Evolutionary conservation across 2,888 invertebrate species (phyloP), one percentile per base, ranked within the genome.

Genomic region (Calliphora vomitoria): DNA sequence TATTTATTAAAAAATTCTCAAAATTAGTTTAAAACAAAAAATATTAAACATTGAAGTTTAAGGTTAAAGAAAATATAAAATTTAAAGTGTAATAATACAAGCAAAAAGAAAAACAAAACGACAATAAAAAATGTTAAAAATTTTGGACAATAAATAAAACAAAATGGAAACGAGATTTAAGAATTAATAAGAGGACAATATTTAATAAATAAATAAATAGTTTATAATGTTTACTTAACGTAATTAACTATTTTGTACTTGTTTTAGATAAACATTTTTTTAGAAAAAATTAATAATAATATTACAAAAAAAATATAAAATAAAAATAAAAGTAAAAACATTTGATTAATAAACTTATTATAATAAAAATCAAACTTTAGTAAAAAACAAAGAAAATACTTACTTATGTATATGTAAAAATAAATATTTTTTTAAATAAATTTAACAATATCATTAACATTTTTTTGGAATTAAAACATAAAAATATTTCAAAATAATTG

Each of bases 221-320:
- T 87, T 72, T 72, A 50, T 80, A 86, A 86, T 50, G 60, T 86
- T 83, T 64, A 86, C 69, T 25, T 69, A 62, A 74, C 47, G 71
- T 82, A 75, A 71, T 69, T 47, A 74, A 85, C 85, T 85, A 87
- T 87, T 87, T 87, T 87, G 82, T 87, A 87, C 87, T 87, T 85
- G 85, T 87, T 85, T 87, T 87, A 87, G 87, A 87, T 79, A 87
- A 85, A 82, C 74, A 79, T 87, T 78, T 74, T 85, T 79, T 88
- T 74, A 58, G 41, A 72, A 80, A 69, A 71, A 62, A 66, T 53
- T 8, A 35, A 41, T 75, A 58, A 35, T 44, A 50, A 31, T 47
- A 47, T 5, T 25, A 68, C 25, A 62, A 78, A 76, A 60, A 85
- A 55, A 3, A 44, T 47, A 47, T 8, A 38, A 72, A n/a, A n/a